Evolutionary conservation across 37 sponge, comb jelly and placozoan species (phyloP).

Genomic region (Mnemiopsis leidyi): DNA sequence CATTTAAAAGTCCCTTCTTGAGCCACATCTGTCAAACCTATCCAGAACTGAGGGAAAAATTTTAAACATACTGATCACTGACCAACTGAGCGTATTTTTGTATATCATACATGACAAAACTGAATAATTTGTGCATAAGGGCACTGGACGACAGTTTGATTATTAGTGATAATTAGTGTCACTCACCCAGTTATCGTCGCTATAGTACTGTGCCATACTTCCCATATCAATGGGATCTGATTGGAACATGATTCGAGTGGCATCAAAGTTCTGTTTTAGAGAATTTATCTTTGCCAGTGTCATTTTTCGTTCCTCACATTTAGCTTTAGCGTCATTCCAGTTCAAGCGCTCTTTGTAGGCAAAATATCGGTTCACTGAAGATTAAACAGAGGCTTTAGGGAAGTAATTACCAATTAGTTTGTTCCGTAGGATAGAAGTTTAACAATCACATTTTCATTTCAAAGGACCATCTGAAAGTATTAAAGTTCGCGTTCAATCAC

Average conservation of each 20-base stretch:
- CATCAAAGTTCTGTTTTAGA: slow-evolving; percentile 12
- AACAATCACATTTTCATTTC: too few species aligned
- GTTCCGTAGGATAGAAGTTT: too few species aligned
- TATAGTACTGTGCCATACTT: neutral
- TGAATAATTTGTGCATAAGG: neutral
- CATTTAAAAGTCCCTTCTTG: neutral
- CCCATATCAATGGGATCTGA: neutral
- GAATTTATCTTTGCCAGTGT: slow-evolving; percentile 21
- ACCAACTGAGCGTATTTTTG: too few species aligned
- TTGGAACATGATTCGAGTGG: neutral
- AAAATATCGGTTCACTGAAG: neutral
- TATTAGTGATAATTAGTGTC: too few species aligned
- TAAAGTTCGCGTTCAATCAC: too few species aligned
- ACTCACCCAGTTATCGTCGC: slow-evolving; percentile 15
- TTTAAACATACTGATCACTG: neutral
- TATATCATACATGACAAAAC: too few species aligned
- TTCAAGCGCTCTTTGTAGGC: neutral
- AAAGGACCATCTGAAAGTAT: too few species aligned
- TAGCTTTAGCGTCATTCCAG: slow-evolving; percentile 12
- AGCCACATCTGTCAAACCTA: neutral
- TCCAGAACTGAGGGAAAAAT: slow-evolving; percentile 43
- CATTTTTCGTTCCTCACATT: neutral
- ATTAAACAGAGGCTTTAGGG: too few species aligned
- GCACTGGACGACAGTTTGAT: too few species aligned
- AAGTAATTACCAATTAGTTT: too few species aligned